phyloP scores from a whole-genome alignment of 2,888 invertebrate species.

The Teinopalpus imperialis region DNA sequence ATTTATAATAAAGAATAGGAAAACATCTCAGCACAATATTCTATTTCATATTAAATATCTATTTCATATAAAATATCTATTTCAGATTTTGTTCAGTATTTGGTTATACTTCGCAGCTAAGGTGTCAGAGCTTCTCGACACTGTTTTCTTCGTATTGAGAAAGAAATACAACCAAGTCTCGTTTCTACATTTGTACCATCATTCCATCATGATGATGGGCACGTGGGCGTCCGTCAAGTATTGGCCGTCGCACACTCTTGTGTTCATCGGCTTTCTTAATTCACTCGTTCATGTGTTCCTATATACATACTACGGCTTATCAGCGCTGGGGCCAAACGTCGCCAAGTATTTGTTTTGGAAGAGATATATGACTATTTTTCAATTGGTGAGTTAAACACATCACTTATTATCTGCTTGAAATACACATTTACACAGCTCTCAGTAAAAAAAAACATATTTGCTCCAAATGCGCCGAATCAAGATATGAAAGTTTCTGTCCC shows the following conservation, averaged over 20 bases:
- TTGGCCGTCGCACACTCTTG: constrained; percentile 87
- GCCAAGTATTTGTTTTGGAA: constrained; percentile 93
- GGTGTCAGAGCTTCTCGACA: constrained; percentile 88
- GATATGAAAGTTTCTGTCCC: too few relatives aligned
- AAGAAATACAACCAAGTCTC: constrained; percentile 90
- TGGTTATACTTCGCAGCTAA: constrained; percentile 90
- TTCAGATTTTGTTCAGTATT: constrained; percentile 64
- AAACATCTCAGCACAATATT: too few relatives aligned
- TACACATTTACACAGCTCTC: too few relatives aligned
- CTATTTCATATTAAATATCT: too few relatives aligned
- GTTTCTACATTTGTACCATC: constrained; percentile 95
- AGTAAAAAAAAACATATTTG: constrained; percentile 31
- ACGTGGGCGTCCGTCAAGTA: constrained; percentile 89
- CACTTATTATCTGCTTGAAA: too few relatives aligned
- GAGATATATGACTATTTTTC: constrained; percentile 90
- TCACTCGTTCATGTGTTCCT: constrained; percentile 90
- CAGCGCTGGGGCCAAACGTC: constrained; percentile 88
- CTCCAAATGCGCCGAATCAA: too few relatives aligned
- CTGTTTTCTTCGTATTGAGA: constrained; percentile 93
- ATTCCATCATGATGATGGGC: constrained; percentile 87
- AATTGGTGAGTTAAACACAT: too few relatives aligned
- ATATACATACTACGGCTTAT: constrained; percentile 90
- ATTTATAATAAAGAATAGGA: too few relatives aligned
- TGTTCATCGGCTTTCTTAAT: constrained; percentile 87
- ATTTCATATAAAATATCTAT: too few relatives aligned